Percentiles rank a stretch among this genome's conserved stretches.
These are phyloP conservation scores for Calephelis virginiensis DNA, from an alignment of 1,140 invertebrate genomes.

Conservation along the genomic window DNA sequence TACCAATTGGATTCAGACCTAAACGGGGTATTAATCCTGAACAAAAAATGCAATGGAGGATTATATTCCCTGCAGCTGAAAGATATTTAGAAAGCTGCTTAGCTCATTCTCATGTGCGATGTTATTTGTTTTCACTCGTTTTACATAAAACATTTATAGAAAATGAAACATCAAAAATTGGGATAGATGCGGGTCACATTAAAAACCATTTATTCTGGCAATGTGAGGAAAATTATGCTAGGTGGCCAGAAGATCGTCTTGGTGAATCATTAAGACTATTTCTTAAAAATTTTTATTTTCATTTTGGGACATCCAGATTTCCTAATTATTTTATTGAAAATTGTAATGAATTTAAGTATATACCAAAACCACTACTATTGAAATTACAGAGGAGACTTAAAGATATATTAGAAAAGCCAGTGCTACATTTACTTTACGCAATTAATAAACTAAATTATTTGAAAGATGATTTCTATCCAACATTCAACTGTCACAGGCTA, in stretches of 20 bases:
- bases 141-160: slow-evolving; percentile 85
- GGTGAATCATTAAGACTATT: slow-evolving; percentile 83
- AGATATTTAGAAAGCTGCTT: slow-evolving; percentile 85
- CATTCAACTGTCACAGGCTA: slow-evolving; percentile 81
- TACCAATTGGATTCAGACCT: slow-evolving; percentile 82
- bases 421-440: slow-evolving; percentile 83
- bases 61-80: slow-evolving; percentile 86
- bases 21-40: slow-evolving; percentile 79
- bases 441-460: slow-evolving; percentile 82
- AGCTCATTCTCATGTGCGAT: slow-evolving; percentile 83
- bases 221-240: slow-evolving; percentile 83
- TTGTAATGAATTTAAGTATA: slow-evolving; percentile 85
- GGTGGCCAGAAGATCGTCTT: slow-evolving; percentile 84
- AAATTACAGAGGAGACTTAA: slow-evolving; percentile 83
- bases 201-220: slow-evolving; percentile 88
- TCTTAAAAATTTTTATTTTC: slow-evolving; percentile 79
- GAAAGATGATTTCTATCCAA: slow-evolving; percentile 82
- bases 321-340: slow-evolving; percentile 86
- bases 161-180: slow-evolving; percentile 77
- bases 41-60: slow-evolving; percentile 85
- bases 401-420: slow-evolving; percentile 83
- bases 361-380: slow-evolving; percentile 81
- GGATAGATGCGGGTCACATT: slow-evolving; percentile 83
- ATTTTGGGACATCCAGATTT: slow-evolving; percentile 77
- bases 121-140: slow-evolving; percentile 82